These are phyloP conservation scores for Phycodurus eques DNA, from an alignment of 2,113 vertebrate species.

Conservation along the genomic window DNA sequence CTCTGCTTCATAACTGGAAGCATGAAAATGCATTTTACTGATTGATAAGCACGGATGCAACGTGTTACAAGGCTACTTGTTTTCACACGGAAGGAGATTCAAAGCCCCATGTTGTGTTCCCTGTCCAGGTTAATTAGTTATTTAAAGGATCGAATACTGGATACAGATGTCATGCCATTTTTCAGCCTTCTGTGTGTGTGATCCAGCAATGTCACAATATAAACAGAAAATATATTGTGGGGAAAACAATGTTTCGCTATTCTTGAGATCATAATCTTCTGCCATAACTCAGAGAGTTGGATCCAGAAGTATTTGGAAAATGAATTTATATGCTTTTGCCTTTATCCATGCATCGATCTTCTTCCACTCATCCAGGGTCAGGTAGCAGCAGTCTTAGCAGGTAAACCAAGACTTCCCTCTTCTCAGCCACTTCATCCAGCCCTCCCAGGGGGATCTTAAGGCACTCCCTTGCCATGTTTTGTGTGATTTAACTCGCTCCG, in stretches of 20 bases:
- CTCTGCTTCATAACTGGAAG: conserved; percentile 20
- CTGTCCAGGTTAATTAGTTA: conserved; percentile 25
- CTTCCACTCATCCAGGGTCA: neutral
- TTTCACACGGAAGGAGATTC: conserved; percentile 48
- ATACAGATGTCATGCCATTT: conserved; percentile 15
- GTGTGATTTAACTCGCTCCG: too few species aligned
- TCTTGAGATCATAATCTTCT: neutral
- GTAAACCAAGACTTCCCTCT: neutral
- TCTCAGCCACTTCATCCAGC: neutral
- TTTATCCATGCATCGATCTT: neutral
- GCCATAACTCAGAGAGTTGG: too few species aligned
- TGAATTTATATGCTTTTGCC: too few species aligned
- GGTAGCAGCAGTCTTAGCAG: neutral
- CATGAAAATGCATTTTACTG: conserved; percentile 43
- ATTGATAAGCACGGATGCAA: conserved; percentile 37
- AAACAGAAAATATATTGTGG: neutral
- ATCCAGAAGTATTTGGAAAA: too few species aligned
- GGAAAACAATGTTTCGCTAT: neutral
- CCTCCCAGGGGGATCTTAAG: neutral
- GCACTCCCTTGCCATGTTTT: neutral
- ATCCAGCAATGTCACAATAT: neutral
- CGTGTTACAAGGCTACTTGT: conserved; percentile 38
- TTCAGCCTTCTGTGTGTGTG: conserved; percentile 1
- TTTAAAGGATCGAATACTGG: conserved; percentile 21
- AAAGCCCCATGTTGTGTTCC: conserved; percentile 39